These are phyloP conservation scores for Exaiptasia diaphana DNA, from an alignment of 64 coral and sea anemone species.

Conservation along the genomic window DNA sequence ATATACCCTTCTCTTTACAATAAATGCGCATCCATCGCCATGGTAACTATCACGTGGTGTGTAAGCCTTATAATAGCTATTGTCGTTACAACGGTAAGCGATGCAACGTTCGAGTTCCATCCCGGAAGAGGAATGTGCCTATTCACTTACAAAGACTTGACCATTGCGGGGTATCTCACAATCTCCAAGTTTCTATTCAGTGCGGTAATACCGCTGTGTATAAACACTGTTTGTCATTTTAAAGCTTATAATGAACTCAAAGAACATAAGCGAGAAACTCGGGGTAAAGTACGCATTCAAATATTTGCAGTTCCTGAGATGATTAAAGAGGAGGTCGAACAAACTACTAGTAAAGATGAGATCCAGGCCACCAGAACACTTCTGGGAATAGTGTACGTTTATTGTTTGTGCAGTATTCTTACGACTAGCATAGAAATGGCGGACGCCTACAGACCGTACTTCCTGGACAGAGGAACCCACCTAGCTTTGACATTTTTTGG, in stretches of 20 bases:
- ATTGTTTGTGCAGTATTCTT: not conserved
- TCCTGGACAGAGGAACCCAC: not conserved
- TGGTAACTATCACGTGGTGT: not conserved
- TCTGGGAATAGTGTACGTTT: not conserved
- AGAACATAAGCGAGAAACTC: not conserved
- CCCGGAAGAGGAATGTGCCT: not conserved
- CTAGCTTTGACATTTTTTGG: not conserved
- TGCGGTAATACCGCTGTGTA: not conserved
- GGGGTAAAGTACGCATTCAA: not conserved
- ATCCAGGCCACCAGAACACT: not conserved
- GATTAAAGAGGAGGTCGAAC: not conserved
- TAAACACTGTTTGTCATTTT: not conserved
- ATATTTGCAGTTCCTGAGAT: not conserved
- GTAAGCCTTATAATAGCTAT: not conserved
- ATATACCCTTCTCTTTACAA: not conserved
- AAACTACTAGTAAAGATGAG: not conserved
- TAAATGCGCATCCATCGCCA: not conserved
- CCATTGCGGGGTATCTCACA: not conserved
- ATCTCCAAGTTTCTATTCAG: not conserved
- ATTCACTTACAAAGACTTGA: not conserved
- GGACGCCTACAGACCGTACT: not conserved
- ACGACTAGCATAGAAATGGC: not conserved
- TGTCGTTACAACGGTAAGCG: not conserved
- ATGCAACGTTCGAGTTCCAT: not conserved
- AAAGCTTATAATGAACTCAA: not conserved